These are phyloP conservation scores for Pseudococcus longispinus DNA, from an alignment of 2,888 invertebrate species.

Conservation along the genomic window DNA sequence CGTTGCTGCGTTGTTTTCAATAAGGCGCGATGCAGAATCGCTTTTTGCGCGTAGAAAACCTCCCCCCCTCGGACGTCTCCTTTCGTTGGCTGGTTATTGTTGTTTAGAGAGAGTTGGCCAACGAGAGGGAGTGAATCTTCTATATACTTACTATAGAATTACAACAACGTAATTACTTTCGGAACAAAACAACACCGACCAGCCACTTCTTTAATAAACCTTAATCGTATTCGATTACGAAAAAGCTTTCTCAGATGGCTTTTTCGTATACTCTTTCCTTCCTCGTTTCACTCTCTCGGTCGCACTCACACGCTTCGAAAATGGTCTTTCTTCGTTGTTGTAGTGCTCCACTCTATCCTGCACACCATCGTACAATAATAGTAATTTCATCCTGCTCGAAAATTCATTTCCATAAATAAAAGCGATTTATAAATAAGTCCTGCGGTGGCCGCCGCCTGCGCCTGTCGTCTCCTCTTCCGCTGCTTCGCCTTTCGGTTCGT, in stretches of 20 bases:
- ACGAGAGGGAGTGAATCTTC: neutral
- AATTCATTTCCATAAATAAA: slow-evolving; percentile 28
- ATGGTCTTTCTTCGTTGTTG: neutral
- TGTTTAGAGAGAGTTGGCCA: neutral
- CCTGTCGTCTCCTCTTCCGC: neutral
- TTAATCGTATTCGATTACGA: slow-evolving; percentile 28
- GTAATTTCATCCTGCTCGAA: neutral
- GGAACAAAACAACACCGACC: slow-evolving; percentile 1
- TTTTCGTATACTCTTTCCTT: neutral
- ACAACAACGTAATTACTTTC: slow-evolving; percentile 28
- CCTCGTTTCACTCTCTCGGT: neutral
- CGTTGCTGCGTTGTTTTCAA: neutral
- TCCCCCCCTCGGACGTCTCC: neutral
- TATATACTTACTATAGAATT: neutral
- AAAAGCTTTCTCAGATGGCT: slow-evolving; percentile 19
- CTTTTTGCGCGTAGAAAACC: neutral
- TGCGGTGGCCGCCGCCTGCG: neutral
- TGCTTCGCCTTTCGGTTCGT: neutral
- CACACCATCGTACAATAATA: neutral
- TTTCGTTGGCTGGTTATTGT: neutral
- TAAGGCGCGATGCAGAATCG: neutral
- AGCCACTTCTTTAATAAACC: slow-evolving; percentile 28
- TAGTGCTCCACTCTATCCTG: neutral
- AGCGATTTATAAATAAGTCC: slow-evolving; percentile 28
- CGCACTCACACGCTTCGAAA: neutral